Evolutionary conservation across 2,797 vertebrate species (phyloP), one percentile per base, ranked within the genome.

Genomic region (Phaenicophaeus curvirostris): DNA sequence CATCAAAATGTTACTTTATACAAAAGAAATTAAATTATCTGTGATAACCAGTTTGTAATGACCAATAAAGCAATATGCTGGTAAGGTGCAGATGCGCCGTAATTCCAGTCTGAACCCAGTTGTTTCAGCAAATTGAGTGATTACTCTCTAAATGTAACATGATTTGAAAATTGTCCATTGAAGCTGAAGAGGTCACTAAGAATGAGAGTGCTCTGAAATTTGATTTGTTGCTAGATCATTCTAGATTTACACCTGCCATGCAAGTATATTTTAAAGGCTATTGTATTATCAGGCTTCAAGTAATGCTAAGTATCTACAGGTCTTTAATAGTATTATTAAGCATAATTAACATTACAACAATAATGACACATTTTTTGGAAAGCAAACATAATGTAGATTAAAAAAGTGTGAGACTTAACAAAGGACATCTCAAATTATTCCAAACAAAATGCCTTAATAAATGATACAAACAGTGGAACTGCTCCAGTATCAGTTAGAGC

Each of bases 1-100:
- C 61, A 90, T 71, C 23, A 97, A 95, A 77, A 89, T 85, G 6
- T 94, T 96, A 58, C 41, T 91, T 76, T 75, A 71, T 75, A 58
- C 84, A 93, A 93, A 73, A 48, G 87, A 94, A 96, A 90, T 76
- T 7, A 95, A 95, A 54, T 94, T 95, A 94, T n/a, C 37, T 61
- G n/a, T 35, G 46, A 44, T 59, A 42, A 50, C 18, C 13, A n/a
- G 62, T 76, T 27, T 37, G 7, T 69, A 63, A 57, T 63, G 51
- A 57, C 67, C 75, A 95, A 33, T 79, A 93, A 93, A 93, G 79
- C 71, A 90, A 35, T 21, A 92, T 67, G 75, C 68, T 13, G 50
- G 33, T 46, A 91, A 85, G 68, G 72, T 90, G 21, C 50, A 85
- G 89, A 62, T 55, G 46, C 85, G 61, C 86, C 63, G 89, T 33